A percentile compares a stretch with the other conserved stretches of the same genome.
These are phyloP conservation scores for Leptopterna dolabrata DNA, from an alignment of 2,888 invertebrate species.

Conservation along the genomic window DNA sequence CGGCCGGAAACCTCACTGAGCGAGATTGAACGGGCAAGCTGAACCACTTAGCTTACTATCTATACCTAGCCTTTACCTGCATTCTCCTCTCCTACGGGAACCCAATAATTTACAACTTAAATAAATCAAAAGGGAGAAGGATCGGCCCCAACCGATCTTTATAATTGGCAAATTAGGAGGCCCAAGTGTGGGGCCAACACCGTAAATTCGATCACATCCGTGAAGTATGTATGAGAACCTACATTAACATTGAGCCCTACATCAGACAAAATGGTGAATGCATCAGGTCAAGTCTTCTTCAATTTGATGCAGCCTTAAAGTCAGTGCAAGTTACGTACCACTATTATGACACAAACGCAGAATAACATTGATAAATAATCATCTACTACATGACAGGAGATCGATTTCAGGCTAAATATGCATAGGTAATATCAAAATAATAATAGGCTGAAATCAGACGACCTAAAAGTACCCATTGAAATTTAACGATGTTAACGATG, in stretches of 20 bases:
- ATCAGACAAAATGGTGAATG: neutral
- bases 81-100: conserved; percentile 10
- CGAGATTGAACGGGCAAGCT: conserved; percentile 25
- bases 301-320: neutral
- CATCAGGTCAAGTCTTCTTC: neutral
- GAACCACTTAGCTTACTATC: conserved; percentile 36
- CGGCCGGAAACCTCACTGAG: conserved; percentile 33
- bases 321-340: too few species aligned
- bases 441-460: too few species aligned
- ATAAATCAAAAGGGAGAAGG: conserved; percentile 38
- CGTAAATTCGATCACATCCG: conserved; percentile 40
- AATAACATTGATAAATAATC: too few species aligned
- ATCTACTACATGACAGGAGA: too few species aligned
- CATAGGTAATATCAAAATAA: too few species aligned
- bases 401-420: too few species aligned
- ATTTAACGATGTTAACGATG: too few species aligned
- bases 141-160: conserved; percentile 16
- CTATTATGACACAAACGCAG: too few species aligned
- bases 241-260: neutral
- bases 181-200: conserved; percentile 23
- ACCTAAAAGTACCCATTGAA: too few species aligned
- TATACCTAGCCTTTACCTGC: conserved; percentile 44
- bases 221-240: conserved; percentile 43
- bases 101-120: conserved; percentile 48
- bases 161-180: conserved; percentile 52